phyloP scores from a whole-genome alignment of 2,797 vertebrate species.

The Microctenopoma steveboyesi region DNA sequence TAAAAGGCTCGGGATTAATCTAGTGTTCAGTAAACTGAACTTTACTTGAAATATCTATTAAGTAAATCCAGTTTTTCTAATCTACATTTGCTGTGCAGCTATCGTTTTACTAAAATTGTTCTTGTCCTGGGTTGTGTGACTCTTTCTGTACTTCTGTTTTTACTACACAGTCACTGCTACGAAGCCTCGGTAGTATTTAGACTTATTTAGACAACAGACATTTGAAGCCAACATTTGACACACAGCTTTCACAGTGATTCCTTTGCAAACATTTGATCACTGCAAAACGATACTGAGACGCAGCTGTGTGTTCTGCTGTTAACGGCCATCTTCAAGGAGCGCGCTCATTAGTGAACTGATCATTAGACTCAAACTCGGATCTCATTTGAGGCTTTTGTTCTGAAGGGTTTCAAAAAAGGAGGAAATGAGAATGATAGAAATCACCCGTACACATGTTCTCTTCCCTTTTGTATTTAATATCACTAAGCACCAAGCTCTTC shows the following conservation, averaged over 20 bases:
- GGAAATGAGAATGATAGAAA: neutral
- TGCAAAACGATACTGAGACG: neutral
- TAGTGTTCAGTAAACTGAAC: neutral
- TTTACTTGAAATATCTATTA: neutral
- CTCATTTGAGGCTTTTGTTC: neutral
- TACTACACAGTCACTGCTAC: too few relatives aligned
- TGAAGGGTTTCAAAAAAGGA: neutral
- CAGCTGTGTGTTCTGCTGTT: neutral
- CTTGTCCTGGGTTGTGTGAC: too few relatives aligned
- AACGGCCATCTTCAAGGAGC: neutral
- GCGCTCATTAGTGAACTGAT: neutral
- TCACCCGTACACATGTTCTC: neutral
- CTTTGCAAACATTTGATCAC: neutral
- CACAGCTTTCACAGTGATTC: neutral
- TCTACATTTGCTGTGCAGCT: neutral
- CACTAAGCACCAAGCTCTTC: conserved; percentile 21
- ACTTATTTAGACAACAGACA: neutral
- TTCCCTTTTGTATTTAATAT: conserved; percentile 23
- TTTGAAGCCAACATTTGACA: neutral
- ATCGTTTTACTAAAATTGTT: neutral
- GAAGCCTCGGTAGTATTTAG: too few relatives aligned
- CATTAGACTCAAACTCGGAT: neutral
- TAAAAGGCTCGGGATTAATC: neutral
- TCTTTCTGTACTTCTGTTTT: too few relatives aligned
- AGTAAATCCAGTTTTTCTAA: neutral